Conservation (phyloP, 2,113 vertebrate species). For the Rallus limicola region DNA sequence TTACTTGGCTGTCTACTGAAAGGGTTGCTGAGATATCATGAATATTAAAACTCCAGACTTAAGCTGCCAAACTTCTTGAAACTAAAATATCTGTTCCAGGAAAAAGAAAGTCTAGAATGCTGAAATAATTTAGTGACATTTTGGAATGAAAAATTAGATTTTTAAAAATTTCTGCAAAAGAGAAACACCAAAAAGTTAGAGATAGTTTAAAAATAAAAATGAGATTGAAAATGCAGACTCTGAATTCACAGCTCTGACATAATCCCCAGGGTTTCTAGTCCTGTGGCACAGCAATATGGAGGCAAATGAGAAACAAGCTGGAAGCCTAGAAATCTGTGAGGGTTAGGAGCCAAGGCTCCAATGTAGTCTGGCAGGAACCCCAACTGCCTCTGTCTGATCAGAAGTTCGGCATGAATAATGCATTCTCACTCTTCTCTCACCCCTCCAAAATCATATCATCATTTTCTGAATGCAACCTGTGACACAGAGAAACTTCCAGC, state of each 20-base stretch:
- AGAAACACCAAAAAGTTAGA: not conserved
- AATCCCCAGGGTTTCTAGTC: not conserved
- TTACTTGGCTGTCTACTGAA: not conserved
- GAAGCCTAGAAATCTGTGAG: constrained; percentile 4
- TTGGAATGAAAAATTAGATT: not conserved
- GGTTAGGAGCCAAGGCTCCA: constrained; percentile 15
- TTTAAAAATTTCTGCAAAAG: not conserved
- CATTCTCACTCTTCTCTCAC: not conserved
- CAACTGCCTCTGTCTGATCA: not conserved
- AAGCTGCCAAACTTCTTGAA: not conserved
- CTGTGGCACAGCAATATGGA: not conserved
- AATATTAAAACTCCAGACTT: not conserved
- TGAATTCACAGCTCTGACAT: constrained; percentile 1
- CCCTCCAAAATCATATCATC: not conserved
- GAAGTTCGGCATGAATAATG: constrained; percentile 16
- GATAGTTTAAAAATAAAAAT: constrained; percentile 30
- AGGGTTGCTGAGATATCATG: not conserved
- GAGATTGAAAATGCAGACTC: not conserved
- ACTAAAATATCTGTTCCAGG: not conserved
- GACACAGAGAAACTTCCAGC: not conserved
- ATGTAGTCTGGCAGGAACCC: not conserved
- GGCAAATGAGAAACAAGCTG: not conserved
- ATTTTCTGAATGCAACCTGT: not conserved
- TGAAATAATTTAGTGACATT: not conserved
- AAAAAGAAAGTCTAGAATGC: not conserved